A percentile compares a stretch with the other conserved stretches of the same genome.
Evolutionary conservation across 2,113 vertebrate species (phyloP).

Genomic region (zebrafish (Danio rerio)): DNA sequence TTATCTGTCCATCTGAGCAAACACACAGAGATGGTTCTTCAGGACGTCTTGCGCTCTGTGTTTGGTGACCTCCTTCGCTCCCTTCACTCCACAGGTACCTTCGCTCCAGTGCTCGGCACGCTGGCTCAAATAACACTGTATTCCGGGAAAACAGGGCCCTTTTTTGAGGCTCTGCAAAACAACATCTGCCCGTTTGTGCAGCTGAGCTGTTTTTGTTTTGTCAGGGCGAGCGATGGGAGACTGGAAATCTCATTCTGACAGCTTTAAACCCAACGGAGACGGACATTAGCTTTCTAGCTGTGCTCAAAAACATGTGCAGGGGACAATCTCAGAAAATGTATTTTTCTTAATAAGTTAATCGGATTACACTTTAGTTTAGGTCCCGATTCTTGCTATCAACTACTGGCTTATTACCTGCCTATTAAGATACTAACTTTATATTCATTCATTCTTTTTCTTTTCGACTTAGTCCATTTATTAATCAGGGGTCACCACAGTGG

Average conservation of each 20-base stretch:
- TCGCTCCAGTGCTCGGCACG: slow-evolving; percentile 29
- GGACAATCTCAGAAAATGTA: not conserved
- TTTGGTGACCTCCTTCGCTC: slow-evolving; percentile 1
- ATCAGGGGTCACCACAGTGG: too few relatives aligned
- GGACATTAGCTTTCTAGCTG: not conserved
- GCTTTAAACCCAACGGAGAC: not conserved
- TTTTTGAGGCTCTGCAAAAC: slow-evolving; percentile 40
- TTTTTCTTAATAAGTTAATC: too few relatives aligned
- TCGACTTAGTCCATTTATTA: too few relatives aligned
- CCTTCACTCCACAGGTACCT: slow-evolving; percentile 42
- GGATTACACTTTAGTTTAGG: too few relatives aligned
- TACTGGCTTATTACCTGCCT: too few relatives aligned
- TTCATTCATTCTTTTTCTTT: too few relatives aligned
- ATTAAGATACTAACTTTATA: too few relatives aligned
- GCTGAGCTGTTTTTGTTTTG: slow-evolving; percentile 33
- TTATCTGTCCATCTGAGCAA: slow-evolving; percentile 50
- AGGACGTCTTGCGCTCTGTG: slow-evolving; percentile 21
- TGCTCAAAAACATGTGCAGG: not conserved
- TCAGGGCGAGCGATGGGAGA: not conserved
- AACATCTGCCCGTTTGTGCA: slow-evolving; percentile 49
- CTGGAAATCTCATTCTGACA: not conserved
- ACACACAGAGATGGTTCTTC: slow-evolving; percentile 30
- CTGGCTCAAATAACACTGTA: slow-evolving; percentile 50
- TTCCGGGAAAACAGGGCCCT: slow-evolving; percentile 46
- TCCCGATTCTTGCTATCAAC: too few relatives aligned